Evolutionary conservation across 2,113 vertebrate genomes (phyloP), one percentile per base, ranked within the genome.

Genomic region (Tetrao urogallus): DNA sequence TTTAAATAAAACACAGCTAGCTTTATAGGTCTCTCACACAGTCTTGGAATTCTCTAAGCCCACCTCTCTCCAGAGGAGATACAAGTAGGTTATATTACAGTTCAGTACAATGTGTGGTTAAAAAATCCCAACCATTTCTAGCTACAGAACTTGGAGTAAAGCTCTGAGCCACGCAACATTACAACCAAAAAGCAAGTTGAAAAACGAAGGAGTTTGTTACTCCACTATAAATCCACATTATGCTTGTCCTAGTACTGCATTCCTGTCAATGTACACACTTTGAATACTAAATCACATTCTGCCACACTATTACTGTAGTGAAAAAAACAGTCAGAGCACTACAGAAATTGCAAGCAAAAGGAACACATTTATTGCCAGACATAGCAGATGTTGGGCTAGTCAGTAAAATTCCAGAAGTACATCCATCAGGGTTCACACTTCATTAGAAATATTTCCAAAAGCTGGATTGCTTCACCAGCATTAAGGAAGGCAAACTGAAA

Each of bases 1-100:
- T 99, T 96, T 58, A 67, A 48, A 82, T 43, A 94, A 93, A 97
- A 95, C 77, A 96, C 96, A 94, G 95, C 38, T 63, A 79, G 42
- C 80, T 93, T 93, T 84, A 95, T 48, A 95, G 48, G 91, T 88
- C 48, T 79, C 95, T 89, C 61, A 80, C 34, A 19, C 3, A 77
- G 63, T 10, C 82, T 80, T 91, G 50, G 40, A 52, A 70, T 58
- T 79, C 79, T 76, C 30, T 6, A 89, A 48, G 38, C 69, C 40
- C 42, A 64, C 22, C 36, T 40, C 72, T 76, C 38, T 57, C 40
- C 15, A 27, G 1, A 11, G 22, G 8, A 71, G 43, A 84, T 54
- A 32, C 8, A 77, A 92, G 57, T 8, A 66, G 13, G 18, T 60
- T 52, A 12, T 8, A 57, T 28, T 72, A 78, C 54, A 65, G 45